Evolutionary conservation across 64 coral and sea anemone genomes (phyloP), one percentile per base, ranked within the genome.

Genomic region (Stylophora pistillata): DNA sequence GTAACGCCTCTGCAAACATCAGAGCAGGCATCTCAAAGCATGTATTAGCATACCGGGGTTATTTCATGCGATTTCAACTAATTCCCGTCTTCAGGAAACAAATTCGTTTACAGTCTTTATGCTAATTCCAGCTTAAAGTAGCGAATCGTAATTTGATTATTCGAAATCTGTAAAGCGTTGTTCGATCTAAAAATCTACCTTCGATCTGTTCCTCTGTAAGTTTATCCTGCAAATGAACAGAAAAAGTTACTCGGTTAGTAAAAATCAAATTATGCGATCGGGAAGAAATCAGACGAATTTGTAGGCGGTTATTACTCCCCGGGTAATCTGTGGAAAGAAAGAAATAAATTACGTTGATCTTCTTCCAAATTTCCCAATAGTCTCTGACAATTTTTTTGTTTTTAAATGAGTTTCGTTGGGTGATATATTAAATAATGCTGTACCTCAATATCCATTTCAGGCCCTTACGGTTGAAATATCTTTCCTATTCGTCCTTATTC

Each of bases 151-250:
- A 47, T 47, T 47, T 47, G 37, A 47, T 47, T 47, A 47, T 47
- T 47, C 37, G 7, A 47, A 47, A 47, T 47, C 37, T 47, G 37
- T 47, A 47, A 47, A 1, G 73, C 15, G 34, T 16, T 23, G 34
- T 52, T 52, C 21, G 16, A 53, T 47, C 15, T 76, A 33, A 47
- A 26, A 83, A 26, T n/a, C 64, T 83, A 90, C 89, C 89, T 62
- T 74, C 80, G 53, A 90, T 90, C 30, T 90, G 89, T 30, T 90
- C 89, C 30, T 90, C 89, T 4, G 89, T 90, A 10, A 90, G 79
- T 75, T 90, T 90, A 69, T 90, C 78, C 89, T 90, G 71, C 54
- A 13, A 56, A 71, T 72, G 27, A 59, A 74, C n/a, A 61, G 26
- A 82, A 71, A 34, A 74, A 61, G 69, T n/a, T 68, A 26, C 21